Base-by-base conservation (phyloP, 2,888 invertebrate species). In the Apamea monoglypha region DNA sequence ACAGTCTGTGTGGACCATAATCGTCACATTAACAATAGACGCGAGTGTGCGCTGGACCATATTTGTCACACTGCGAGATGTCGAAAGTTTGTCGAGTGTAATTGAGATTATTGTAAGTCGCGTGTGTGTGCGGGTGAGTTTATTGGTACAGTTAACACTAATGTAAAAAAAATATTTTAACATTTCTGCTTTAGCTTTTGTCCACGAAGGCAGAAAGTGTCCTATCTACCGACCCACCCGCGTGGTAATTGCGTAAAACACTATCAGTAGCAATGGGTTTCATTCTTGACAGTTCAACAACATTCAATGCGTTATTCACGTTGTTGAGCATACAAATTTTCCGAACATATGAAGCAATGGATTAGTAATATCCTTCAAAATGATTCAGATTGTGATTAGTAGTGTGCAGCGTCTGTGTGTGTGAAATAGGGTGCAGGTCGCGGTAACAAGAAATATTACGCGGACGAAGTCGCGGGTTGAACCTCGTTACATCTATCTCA, bases 31-130 rank as follows among this genome's bases (percentile, higher is more conserved):
- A 56, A 82, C 82, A 86, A 82, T 82, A 36, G 86, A 59, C 59
- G 64, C 69, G 69, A 82, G 86, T 75, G 86, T 69, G 83, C 79
- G 74, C 78, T 44, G 56, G 7, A 16, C 84, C 84, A 78, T 84
- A 87, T 84, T 79, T 40, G 84, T 84, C 36, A n/a, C 64, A n/a
- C 21, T 59, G 84, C 74, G 78, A 84, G 85, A 84, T 77, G 84
- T 84, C 63, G 87, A 84, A 84, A 84, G 81, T 74, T 82, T 29
- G 86, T 85, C 61, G 78, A n/a, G 63, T 56, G 64, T 87, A 74
- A 84, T 87, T 84, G 69, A 63, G 84, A 79, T 84, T 72, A 77
- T 73, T 83, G 87, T 77, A 29, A 50, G 40, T 47, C 36, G 68
- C 36, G 68, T 40, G 18, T 44, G 59, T 67, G 59, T 47, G 50